A percentile compares a stretch with the other conserved stretches of the same genome.
Evolutionary conservation across 2,797 vertebrate species (phyloP).

Genomic region (Lemur catta): DNA sequence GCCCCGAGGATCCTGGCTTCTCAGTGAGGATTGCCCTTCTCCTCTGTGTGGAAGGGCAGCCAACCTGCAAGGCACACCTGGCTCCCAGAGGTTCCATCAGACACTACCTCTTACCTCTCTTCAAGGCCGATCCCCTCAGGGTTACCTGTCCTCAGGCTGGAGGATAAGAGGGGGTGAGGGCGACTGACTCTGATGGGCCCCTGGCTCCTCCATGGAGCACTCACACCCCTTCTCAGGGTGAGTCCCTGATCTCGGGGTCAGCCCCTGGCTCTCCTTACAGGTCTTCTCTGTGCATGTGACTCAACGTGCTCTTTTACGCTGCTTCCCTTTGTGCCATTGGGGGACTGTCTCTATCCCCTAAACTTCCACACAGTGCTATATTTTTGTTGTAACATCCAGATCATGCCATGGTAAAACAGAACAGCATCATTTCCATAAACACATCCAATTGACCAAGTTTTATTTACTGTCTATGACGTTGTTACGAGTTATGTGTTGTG

Average conservation of each 20-base stretch:
- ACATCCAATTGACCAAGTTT: not conserved
- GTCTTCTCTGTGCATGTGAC: not conserved
- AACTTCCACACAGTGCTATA: not conserved
- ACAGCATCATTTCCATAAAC: not conserved
- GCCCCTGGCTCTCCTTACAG: not conserved
- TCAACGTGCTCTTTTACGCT: accelerated
- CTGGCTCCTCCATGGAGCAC: not conserved
- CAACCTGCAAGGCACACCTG: not conserved
- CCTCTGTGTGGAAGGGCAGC: not conserved
- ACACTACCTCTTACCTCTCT: not conserved
- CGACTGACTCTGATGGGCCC: not conserved
- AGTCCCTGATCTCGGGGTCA: not conserved
- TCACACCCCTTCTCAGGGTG: not conserved
- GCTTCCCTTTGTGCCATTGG: not conserved
- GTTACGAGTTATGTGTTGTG: not conserved
- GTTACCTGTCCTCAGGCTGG: not conserved
- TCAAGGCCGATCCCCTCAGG: not conserved
- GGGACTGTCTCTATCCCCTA: not conserved
- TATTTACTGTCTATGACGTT: not conserved
- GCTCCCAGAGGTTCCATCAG: not conserved
- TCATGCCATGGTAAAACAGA: not conserved
- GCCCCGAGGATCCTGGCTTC: not conserved
- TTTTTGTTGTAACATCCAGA: not conserved
- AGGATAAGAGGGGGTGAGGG: not conserved
- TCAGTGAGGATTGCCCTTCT: not conserved